A percentile compares a stretch with the other conserved stretches of the same genome.
Conservation (phyloP, 2,797 vertebrate species). For the Tolypeutes matacus region DNA sequence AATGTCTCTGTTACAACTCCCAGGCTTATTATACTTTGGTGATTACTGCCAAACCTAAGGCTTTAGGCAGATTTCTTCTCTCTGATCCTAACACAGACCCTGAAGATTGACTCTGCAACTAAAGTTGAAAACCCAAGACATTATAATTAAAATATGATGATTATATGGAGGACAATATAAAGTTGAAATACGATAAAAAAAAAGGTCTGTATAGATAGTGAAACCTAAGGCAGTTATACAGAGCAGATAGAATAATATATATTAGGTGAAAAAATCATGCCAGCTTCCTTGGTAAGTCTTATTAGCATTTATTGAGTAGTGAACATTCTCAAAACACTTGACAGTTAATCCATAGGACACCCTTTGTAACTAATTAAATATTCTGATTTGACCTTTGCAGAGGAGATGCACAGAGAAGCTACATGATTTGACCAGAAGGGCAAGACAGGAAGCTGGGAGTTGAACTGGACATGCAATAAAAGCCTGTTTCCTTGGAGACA, state of each 20-base stretch:
- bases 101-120: slow-evolving; percentile 42
- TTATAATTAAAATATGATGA: slow-evolving; percentile 60
- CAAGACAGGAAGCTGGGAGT: not conserved
- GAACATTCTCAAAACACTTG: slow-evolving; percentile 59
- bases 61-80: slow-evolving; percentile 61
- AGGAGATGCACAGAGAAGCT: not conserved
- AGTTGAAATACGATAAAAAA: slow-evolving; percentile 17
- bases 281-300: slow-evolving; percentile 55
- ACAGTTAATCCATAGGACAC: slow-evolving; percentile 65
- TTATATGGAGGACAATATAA: slow-evolving; percentile 43
- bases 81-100: slow-evolving; percentile 53
- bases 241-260: not conserved
- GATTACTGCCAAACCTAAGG: slow-evolving; percentile 27
- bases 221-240: not conserved
- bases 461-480: not conserved
- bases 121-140: slow-evolving; percentile 36
- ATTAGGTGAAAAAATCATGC: slow-evolving; percentile 24
- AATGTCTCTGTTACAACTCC: slow-evolving; percentile 59
- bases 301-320: slow-evolving; percentile 70
- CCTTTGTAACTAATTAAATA: slow-evolving; percentile 60
- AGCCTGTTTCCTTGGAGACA: not conserved
- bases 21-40: slow-evolving; percentile 11
- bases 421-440: not conserved
- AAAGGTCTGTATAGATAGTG: slow-evolving; percentile 30
- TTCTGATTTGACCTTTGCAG: slow-evolving; percentile 60